Evolutionary conservation across 2,113 vertebrate genomes (phyloP), one percentile per base, ranked within the genome.

Genomic region (Tiliqua scincoides): DNA sequence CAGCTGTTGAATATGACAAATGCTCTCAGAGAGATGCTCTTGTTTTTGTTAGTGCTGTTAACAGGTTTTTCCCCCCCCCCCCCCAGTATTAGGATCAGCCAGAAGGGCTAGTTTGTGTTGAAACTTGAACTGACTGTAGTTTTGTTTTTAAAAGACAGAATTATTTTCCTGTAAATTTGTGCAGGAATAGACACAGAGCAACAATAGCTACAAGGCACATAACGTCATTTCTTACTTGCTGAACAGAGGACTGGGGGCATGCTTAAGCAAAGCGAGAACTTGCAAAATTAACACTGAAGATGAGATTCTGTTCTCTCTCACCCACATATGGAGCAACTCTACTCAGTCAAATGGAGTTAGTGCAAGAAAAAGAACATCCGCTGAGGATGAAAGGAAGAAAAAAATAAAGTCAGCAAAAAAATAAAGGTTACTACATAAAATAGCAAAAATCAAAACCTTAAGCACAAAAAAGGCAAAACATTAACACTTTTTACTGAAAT

Each of bases 401-500:
- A 48, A 54, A 7, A 17, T 74, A 57, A 57, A 17, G 25, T 61
- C 21, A 52, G 25, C 0, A 9, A 15, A 62, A 32, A n/a, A 62
- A 76, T 1, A 2, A 0, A 0, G 0, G 0, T 62, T 65, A 59
- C 83, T 75, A n/a, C 52, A 85, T 8, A 84, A 62, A 27, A 82
- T 6, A 72, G 67, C 82, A 84, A 70, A 82, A 91, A 79, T 68
- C 89, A 80, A 93, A 79, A 86, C 77, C 90, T 52, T 93, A 71
- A 88, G 82, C 82, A 92, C 89, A 88, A 87, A 87, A 68, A 25
- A 17, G 89, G 74, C 88, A 96, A 96, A 95, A 92, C 90, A 94
- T 85, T 92, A 93, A 95, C 83, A 94, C 91, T 82, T 91, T 96
- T 96, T 97, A 96, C 97, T 97, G 95, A 97, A 97, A 95, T 94